Conservation (phyloP, 2,113 vertebrate genomes). For the Cephalopholis sonnerati region DNA sequence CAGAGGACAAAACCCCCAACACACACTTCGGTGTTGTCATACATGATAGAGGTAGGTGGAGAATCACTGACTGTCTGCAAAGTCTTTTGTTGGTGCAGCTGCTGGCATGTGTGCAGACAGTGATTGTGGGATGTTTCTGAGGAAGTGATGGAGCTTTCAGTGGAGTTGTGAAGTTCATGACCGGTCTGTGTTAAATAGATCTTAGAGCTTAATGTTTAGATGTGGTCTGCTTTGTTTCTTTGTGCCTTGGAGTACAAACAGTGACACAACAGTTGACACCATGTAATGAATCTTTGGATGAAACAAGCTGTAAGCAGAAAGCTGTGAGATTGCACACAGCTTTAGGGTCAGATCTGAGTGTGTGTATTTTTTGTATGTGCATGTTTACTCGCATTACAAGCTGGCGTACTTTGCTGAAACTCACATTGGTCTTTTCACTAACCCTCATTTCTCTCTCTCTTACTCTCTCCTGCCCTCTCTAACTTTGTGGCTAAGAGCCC, state of each 20-base stretch:
- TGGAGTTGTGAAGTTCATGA: conserved; percentile 30
- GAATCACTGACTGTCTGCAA: background rate
- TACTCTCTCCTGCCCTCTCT: conserved; percentile 71
- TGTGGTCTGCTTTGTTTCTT: conserved; percentile 60
- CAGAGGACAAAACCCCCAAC: conserved; percentile 84
- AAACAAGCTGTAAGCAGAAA: conserved; percentile 49
- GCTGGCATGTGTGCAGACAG: background rate
- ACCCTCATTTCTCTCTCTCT: conserved; percentile 69
- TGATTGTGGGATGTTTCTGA: conserved; percentile 22
- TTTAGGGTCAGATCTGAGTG: background rate
- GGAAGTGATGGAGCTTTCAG: conserved; percentile 3
- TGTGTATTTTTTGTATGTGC: conserved; percentile 16
- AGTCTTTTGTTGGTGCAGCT: background rate
- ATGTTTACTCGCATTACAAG: conserved; percentile 27
- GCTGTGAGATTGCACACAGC: conserved; percentile 25
- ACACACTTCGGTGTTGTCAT: conserved; percentile 91
- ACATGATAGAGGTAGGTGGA: conserved; percentile 90
- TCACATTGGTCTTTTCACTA: conserved; percentile 70
- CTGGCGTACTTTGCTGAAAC: conserved; percentile 40
- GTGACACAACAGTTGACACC: conserved; percentile 40
- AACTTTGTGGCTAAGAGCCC: conserved; percentile 78
- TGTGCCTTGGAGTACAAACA: conserved; percentile 43
- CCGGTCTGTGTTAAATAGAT: background rate
- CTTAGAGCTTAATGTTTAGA: conserved; percentile 39
- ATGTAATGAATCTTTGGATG: conserved; percentile 46